Base-by-base conservation (phyloP, 2,797 vertebrate genomes). In the Lepilemur septentrionalis region DNA sequence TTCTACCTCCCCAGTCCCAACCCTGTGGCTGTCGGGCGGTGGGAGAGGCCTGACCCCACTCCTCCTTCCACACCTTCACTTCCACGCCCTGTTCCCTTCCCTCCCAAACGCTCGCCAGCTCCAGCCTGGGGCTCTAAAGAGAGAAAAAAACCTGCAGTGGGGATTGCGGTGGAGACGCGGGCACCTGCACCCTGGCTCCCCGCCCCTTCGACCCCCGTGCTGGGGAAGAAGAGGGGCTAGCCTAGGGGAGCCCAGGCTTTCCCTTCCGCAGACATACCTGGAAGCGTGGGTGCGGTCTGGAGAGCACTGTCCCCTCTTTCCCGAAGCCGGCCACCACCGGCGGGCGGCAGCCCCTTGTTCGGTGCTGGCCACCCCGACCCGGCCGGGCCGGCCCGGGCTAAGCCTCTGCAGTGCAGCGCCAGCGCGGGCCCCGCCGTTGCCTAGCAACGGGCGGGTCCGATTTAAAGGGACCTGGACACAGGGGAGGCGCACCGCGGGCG, bases 341-440 rank as follows among this genome's bases (percentile, higher is more conserved):
- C 82, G 50, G 61, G 72, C 23, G 41, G 81, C 81, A 82, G 75
- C 63, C 86, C 80, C 72, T 41, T 5, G 9, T 43, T 92, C 3
- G 0, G 48, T 3, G 52, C 70, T 50, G 75, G 78, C 87, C 90
- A 57, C 73, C 3, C 11, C 46, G 23, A 73, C 80, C 82, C 3
- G 22, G 59, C 75, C 38, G 0, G 15, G 55, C 79, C 4, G 28
- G 80, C 67, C 57, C 1, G 6, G 46, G 72, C 79, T 43, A 76
- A 96, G 95, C 55, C 93, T 95, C 97, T 9, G 97, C 96, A 95
- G 92, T 97, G 97, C 96, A 86, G 96, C 82, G 83, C 95, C 73
- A n/a, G 75, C 61, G 50, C 63, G 6, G 93, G 85, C 86, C 86
- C 35, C 94, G 59, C 94, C 10, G 95, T 97, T 96, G 94, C 97